Evolutionary conservation across 2,797 vertebrate genomes (phyloP).

Genomic region (Cygnus olor): DNA sequence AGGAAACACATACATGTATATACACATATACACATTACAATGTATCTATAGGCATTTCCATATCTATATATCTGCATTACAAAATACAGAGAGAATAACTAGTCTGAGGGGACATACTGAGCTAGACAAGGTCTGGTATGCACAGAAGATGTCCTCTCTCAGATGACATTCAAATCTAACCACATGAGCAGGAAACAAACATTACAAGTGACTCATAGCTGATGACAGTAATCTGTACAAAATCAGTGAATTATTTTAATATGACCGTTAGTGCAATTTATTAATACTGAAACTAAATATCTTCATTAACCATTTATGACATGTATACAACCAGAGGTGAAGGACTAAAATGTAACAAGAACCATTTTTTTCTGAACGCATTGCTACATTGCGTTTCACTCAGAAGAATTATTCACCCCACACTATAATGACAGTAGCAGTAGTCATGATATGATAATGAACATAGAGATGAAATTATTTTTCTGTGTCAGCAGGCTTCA

Average conservation of each 20-base stretch:
- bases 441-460: neutral
- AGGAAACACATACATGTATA: too few relatives aligned
- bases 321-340: neutral
- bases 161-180: neutral
- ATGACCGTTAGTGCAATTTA: neutral
- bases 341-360: neutral
- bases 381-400: neutral
- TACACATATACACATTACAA: too few relatives aligned
- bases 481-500: neutral
- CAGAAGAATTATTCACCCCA: neutral
- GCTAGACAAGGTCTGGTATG: neutral
- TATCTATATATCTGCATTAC: neutral
- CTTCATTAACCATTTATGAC: neutral
- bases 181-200: neutral
- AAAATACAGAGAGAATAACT: neutral
- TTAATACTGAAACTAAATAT: neutral
- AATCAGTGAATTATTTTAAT: neutral
- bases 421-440: neutral
- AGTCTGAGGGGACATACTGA: neutral
- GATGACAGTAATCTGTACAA: neutral
- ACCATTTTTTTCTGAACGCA: neutral
- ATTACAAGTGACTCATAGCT: neutral
- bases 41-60: neutral
- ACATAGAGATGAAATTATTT: neutral
- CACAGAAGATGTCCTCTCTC: neutral